Evolutionary conservation across 2,113 vertebrate species (phyloP), one percentile per base, ranked within the genome.

Genomic region (chimpanzee (Pan troglodytes)): DNA sequence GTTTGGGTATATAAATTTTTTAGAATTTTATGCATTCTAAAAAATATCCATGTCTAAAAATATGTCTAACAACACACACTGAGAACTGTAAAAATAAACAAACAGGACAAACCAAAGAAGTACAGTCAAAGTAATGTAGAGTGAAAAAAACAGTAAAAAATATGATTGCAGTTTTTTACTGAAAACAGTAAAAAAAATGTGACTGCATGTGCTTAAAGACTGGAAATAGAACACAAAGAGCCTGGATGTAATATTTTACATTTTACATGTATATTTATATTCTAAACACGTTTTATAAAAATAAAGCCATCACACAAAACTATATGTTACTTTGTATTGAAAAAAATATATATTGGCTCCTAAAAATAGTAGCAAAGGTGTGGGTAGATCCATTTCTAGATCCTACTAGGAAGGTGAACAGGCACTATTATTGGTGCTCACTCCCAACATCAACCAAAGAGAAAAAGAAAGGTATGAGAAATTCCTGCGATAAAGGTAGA

Each of bases 81-180:
- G 13, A 76, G 27, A 86, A 75, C 2, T 38, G 80, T 81, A 85
- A 96, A 94, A 93, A 72, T 85, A 88, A 80, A 93, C 84, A 90
- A 80, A 93, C 84, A 90, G 30, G 61, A 48, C 40, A 85, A 92
- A 78, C 2, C 55, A 81, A 94, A 80, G 52, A 91, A 75, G 1
- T 73, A 67, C 2, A 67, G 13, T 50, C 9, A 35, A 94, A 93
- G 57, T 43, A 83, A 96, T 3, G 4, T n/a, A 22, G 57, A 27
- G 22, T 57, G 2, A 68, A 88, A 82, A 75, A 45, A 30, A 35
- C 52, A 18, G 6, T 55, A 35, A 27, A 81, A 76, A 40, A 59
- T 40, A 10, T 76, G 68, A 72, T 23, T 75, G 52, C 18, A 55
- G 18, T 55, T 20, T 55, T 55, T 55, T 55, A 55, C 52, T 55